Base-by-base conservation (phyloP, 2,113 vertebrate species). In the Microtus richardsoni region DNA sequence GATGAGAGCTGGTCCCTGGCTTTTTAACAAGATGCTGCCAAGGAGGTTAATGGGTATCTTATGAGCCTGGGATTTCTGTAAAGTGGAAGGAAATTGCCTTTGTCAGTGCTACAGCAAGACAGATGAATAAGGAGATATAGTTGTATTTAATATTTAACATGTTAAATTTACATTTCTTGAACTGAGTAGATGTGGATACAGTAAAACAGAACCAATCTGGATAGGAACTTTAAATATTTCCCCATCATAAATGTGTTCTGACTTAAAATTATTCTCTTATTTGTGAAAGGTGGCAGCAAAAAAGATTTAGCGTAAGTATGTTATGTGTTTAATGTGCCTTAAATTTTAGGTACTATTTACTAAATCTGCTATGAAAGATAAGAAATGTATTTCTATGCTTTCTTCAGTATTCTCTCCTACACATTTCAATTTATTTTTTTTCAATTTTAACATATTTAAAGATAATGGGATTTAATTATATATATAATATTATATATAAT, bases 101-200 rank as follows among this genome's bases (percentile, higher is more conserved):
- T 88, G 68, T 73, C 36, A 88, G 49, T n/a, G 86, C 52, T 74
- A 60, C 70, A 60, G n/a, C 58, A 44, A 74, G 86, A 88, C n/a
- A 74, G 52, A 60, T 88, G 87, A 88, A 58, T 88, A 88, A n/a
- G 22, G 21, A 9, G 87, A 30, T 60, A 60, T 41, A 19, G 87
- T 58, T 73, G 68, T 73, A 73, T 88, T 74, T 60, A 88, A 74
- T 88, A 88, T 74, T 74, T 74, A 88, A 74, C 21, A 88, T n/a
- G 44, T 74, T 88, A 74, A 74, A 74, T 74, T 74, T 58, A 60
- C 54, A 74, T 60, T 60, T 11, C 24, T 13, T 13, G 52, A 88
- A 58, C 16, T 58, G 36, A 30, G 10, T 44, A 74, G 36, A 30
- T 74, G 58, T 41, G 70, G 41, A 28, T 73, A 41, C 33, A 49